Evolutionary conservation across 2,888 invertebrate species (phyloP).

Genomic region (Eupithecia tripunctaria): DNA sequence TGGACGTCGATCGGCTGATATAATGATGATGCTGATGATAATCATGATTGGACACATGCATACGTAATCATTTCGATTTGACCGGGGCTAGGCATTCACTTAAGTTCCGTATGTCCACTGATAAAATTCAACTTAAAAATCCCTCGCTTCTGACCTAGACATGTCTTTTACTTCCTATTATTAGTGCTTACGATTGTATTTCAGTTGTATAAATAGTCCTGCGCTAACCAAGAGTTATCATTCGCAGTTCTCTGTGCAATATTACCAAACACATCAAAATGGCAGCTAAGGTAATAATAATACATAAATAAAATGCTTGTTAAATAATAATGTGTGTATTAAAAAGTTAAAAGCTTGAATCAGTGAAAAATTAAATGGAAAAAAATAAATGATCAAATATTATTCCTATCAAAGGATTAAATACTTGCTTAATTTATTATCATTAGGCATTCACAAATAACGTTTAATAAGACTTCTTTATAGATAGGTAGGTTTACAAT

Average conservation of each 20-base stretch:
- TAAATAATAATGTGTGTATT: background rate
- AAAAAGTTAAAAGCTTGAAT: background rate
- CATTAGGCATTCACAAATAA: too few species aligned
- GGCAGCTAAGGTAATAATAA: constrained; percentile 77
- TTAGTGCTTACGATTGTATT: constrained; percentile 68
- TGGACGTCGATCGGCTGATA: too few species aligned
- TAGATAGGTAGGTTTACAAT: too few species aligned
- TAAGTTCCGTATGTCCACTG: constrained; percentile 72
- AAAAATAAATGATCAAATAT: too few species aligned
- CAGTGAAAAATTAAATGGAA: too few species aligned
- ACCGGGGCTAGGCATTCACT: constrained; percentile 42
- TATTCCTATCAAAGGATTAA: too few species aligned
- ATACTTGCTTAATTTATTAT: too few species aligned
- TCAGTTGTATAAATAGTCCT: constrained; percentile 70
- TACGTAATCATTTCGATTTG: too few species aligned
- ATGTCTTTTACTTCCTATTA: constrained; percentile 79
- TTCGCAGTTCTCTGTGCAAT: constrained; percentile 77
- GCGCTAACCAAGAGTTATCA: constrained; percentile 66
- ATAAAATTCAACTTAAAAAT: constrained; percentile 74
- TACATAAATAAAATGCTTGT: constrained; percentile 5
- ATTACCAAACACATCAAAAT: constrained; percentile 75
- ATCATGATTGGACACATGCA: too few species aligned
- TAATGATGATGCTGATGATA: too few species aligned
- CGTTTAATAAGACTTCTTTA: too few species aligned
- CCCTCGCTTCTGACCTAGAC: constrained; percentile 72